Percentiles rank a stretch among this genome's conserved stretches.
These are phyloP conservation scores for Dissostichus mawsoni DNA, from an alignment of 2,113 vertebrate species.

Conservation along the genomic window DNA sequence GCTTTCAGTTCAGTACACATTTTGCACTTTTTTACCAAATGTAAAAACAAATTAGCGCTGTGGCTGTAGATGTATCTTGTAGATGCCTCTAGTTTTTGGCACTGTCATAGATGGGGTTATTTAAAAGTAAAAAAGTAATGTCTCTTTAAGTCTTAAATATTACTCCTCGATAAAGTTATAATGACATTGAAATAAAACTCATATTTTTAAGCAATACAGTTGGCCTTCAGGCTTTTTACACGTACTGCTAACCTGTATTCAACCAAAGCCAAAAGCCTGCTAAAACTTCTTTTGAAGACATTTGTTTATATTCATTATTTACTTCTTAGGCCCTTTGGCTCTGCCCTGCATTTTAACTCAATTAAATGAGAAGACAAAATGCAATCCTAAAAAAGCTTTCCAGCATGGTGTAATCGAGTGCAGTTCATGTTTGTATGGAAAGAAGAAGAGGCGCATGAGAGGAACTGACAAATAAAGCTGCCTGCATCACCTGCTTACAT, in stretches of 20 bases:
- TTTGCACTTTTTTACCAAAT: neutral
- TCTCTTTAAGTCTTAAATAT: neutral
- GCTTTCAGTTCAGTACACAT: neutral
- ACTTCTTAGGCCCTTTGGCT: neutral
- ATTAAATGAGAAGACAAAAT: neutral
- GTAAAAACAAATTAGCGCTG: neutral
- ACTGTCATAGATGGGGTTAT: neutral
- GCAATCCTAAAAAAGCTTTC: neutral
- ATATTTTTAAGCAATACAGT: too few relatives aligned
- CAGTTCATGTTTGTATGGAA: slow-evolving; percentile 18
- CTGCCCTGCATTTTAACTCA: neutral
- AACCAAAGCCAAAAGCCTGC: too few relatives aligned
- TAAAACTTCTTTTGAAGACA: too few relatives aligned
- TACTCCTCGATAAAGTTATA: neutral
- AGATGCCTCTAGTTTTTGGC: neutral
- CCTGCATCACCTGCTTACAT: neutral
- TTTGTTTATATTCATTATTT: too few relatives aligned
- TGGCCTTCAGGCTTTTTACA: too few relatives aligned
- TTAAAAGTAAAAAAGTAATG: neutral
- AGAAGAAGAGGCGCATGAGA: slow-evolving; percentile 9
- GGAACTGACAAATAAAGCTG: neutral
- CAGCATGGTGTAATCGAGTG: neutral
- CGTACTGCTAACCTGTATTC: too few relatives aligned
- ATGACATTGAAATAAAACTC: neutral
- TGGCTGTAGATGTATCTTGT: neutral